These are phyloP conservation scores for Pseudomyrmex concolor DNA, from an alignment of 1,140 invertebrate species.

Conservation along the genomic window DNA sequence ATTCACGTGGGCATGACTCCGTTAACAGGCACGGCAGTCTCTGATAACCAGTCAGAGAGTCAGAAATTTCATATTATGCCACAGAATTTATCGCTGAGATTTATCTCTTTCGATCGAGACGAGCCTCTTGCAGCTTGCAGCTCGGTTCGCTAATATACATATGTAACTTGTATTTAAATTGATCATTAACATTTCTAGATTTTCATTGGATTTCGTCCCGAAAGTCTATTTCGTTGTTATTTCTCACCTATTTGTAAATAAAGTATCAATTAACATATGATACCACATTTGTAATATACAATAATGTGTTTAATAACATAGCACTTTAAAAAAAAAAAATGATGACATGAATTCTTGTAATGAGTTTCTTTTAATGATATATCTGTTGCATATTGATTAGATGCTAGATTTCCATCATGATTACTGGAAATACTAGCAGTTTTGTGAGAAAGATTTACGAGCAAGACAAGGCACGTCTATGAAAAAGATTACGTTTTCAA, in stretches of 20 bases:
- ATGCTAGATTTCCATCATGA: background rate
- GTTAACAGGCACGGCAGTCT: slow-evolving; percentile 12
- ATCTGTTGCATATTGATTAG: background rate
- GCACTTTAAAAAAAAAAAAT: background rate
- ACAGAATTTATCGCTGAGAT: slow-evolving; percentile 44
- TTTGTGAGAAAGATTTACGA: background rate
- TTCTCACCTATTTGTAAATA: too few relatives aligned
- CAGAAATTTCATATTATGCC: slow-evolving; percentile 31
- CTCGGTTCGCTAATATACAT: background rate
- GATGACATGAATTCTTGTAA: background rate
- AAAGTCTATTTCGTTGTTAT: background rate
- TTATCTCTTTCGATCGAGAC: slow-evolving; percentile 2
- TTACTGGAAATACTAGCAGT: background rate
- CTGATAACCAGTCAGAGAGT: slow-evolving; percentile 2
- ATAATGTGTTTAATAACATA: background rate
- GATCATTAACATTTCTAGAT: background rate
- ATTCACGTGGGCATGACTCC: slow-evolving; percentile 68
- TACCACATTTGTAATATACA: too few relatives aligned
- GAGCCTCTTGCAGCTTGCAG: slow-evolving; percentile 45
- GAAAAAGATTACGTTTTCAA: background rate
- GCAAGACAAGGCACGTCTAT: slow-evolving; percentile 10
- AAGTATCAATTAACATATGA: too few relatives aligned
- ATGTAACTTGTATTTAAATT: slow-evolving; percentile 31
- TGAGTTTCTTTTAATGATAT: background rate
- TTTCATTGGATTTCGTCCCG: background rate